Evolutionary conservation across 1,140 invertebrate genomes (phyloP).

Genomic region (Brachionus rotundiformis): DNA sequence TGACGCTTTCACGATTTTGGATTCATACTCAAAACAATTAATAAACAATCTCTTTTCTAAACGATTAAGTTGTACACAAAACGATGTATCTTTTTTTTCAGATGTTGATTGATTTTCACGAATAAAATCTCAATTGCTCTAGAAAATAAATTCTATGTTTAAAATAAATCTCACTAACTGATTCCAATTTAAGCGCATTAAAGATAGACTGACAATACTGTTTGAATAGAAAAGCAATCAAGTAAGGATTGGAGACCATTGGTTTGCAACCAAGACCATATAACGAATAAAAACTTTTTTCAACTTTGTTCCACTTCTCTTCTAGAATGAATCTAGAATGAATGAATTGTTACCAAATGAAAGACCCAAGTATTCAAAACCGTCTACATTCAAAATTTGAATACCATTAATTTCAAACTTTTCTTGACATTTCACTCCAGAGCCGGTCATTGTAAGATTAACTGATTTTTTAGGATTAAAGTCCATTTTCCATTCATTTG

Average conservation of each 20-base stretch:
- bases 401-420: background rate
- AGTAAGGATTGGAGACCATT: background rate
- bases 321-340: background rate
- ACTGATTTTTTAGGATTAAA: background rate
- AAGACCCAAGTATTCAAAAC: background rate
- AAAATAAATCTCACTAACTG: background rate
- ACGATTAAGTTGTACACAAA: background rate
- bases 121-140: background rate
- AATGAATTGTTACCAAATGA: background rate
- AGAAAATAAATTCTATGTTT: background rate
- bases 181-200: background rate
- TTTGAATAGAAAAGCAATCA: background rate
- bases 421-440: background rate
- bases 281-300: background rate
- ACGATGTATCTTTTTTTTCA: background rate
- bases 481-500: background rate
- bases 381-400: background rate
- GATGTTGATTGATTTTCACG: background rate
- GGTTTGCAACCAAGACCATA: background rate
- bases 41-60: background rate
- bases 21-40: background rate
- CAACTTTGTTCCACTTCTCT: background rate
- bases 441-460: background rate
- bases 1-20: no score
- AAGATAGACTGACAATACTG: background rate